phyloP scores from a whole-genome alignment of 64 coral and sea anemone species.

The Hydrozoanthus tunicans region DNA sequence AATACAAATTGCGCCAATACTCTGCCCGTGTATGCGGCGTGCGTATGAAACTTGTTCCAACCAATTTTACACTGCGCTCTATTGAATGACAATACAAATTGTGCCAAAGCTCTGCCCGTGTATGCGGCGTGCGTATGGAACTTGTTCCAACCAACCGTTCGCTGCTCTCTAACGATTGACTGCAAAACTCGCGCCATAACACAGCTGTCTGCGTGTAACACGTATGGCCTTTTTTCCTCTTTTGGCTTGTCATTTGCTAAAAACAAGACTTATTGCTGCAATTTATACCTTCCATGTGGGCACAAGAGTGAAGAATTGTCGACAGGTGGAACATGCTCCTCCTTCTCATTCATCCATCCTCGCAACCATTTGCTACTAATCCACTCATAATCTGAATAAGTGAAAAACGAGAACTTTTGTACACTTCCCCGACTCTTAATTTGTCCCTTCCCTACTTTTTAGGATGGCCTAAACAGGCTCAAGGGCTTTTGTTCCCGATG shows the following conservation, averaged over 20 bases:
- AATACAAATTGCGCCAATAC: background rate
- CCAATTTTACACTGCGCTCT: background rate
- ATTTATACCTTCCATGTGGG: constrained; percentile 33
- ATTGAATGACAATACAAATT: background rate
- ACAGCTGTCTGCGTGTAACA: background rate
- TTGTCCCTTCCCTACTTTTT: no score
- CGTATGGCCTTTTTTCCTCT: background rate
- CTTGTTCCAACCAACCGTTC: background rate
- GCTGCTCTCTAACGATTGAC: background rate
- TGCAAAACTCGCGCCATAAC: background rate
- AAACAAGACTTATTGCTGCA: background rate
- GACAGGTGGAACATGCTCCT: constrained; percentile 24
- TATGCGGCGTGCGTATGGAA: background rate
- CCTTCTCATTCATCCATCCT: constrained; percentile 56
- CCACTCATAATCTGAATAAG: constrained; percentile 33
- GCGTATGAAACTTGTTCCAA: no score
- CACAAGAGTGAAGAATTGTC: constrained; percentile 41
- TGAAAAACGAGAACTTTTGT: no score
- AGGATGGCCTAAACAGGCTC: no score
- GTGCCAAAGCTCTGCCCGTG: background rate
- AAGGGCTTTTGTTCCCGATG: no score
- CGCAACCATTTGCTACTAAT: constrained; percentile 46
- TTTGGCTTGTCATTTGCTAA: no score
- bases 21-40: no score
- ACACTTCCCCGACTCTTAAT: no score